Percentiles rank a stretch among this genome's conserved stretches.
Evolutionary conservation across 2,797 vertebrate species (phyloP).

Genomic region (Catamblyrhynchus diadema): DNA sequence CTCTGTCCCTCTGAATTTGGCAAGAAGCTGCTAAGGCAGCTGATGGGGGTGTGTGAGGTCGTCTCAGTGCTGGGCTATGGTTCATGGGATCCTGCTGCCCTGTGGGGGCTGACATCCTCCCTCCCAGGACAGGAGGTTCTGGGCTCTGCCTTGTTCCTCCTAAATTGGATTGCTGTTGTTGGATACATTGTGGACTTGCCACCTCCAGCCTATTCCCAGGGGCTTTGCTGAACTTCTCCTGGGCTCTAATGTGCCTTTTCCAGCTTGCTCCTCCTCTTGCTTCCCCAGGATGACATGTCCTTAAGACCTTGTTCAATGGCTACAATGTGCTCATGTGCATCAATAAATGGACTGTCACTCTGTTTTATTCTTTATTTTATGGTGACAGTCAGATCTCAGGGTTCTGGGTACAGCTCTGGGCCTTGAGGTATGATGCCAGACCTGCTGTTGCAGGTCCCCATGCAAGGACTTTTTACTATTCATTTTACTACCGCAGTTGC

Average conservation of each 20-base stretch:
- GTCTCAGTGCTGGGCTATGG: background rate
- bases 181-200: rapidly evolving
- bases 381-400: background rate
- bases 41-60: background rate
- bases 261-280: background rate
- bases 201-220: background rate
- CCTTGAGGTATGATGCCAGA: background rate
- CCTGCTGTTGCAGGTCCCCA: background rate
- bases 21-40: background rate
- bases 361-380: background rate
- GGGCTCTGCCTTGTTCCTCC: background rate
- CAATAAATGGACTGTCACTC: background rate
- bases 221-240: background rate
- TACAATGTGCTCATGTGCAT: rapidly evolving
- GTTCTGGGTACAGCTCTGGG: background rate
- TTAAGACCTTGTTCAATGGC: background rate
- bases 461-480: background rate
- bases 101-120: background rate
- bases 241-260: background rate
- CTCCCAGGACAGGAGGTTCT: background rate
- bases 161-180: rapidly evolving
- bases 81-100: background rate
- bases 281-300: background rate
- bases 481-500: background rate
- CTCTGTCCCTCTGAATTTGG: background rate